Base-by-base conservation (phyloP, 1,140 invertebrate genomes). In the Microplitis demolitor region DNA sequence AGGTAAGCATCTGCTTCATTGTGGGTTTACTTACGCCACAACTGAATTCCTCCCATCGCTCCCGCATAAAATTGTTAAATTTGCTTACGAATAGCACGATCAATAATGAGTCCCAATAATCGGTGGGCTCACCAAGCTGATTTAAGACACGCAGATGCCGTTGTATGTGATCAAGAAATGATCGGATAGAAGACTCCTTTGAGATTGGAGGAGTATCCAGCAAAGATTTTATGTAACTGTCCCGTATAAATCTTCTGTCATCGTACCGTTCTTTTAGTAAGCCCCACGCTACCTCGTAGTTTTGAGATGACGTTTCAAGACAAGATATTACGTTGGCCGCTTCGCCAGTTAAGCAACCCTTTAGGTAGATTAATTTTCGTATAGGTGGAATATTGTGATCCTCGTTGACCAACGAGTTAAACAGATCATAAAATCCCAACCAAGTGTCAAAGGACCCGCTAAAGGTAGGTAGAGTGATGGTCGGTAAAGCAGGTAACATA, bases 221-320 rank as follows among this genome's bases (percentile, higher is more conserved):
- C 56, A 78, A 62, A 14, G 61, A 62, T 37, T 74, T 54, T 24
- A 79, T 72, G 53, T 79, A 74, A 35, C 72, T 77, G 68, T 72
- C 71, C 11, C 75, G 74, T 4, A 78, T 78, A 3, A 71, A 71
- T 64, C 69, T 71, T 56, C 56, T 66, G 70, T 78, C 73, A 1
- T 78, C 74, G 62, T 73, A 79, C 0, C 72, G 39, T 66, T 76
- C 67, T 16, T 51, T 76, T 56, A 78, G 56, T 8, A 79, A 58
- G 1, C 74, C 34, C 77, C 77, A 79, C 1, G 77, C 75, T 13
- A 76, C 75, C 0, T 24, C 54, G 60, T 79, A 77, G 72, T 78
- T 77, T 34, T 67, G 70, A 5, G 11, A 54, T 4, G 74, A 62
- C 13, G 75, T 69, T 73, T 77, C 51, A 16, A 78, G 66, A 24